phyloP scores from a whole-genome alignment of 2,888 invertebrate species.

The Cecidostiba fungosa region DNA sequence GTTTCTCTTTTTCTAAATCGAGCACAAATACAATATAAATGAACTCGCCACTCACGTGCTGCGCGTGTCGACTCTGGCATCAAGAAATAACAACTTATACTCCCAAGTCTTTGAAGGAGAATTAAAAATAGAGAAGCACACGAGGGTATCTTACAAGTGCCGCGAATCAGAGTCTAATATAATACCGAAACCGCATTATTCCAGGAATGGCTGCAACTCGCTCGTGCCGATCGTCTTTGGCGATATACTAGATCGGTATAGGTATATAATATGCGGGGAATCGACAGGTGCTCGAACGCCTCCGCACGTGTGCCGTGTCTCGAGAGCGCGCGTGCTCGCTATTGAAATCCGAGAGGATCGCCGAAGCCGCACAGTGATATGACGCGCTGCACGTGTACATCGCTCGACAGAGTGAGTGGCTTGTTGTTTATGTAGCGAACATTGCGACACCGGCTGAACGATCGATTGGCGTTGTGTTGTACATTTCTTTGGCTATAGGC shows the following conservation, averaged over 20 bases:
- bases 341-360: slow-evolving; percentile 55
- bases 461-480: background rate
- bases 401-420: background rate
- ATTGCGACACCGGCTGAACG: background rate
- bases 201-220: slow-evolving; percentile 45
- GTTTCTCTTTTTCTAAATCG: slow-evolving; percentile 40
- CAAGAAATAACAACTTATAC: too few species aligned
- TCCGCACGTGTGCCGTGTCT: slow-evolving; percentile 18
- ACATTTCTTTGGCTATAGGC: background rate
- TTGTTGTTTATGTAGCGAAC: slow-evolving; percentile 1
- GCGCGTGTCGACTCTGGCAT: background rate
- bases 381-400: slow-evolving; percentile 17
- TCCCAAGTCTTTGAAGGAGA: background rate
- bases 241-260: background rate
- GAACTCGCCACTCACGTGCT: slow-evolving; percentile 22
- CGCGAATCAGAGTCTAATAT: slow-evolving; percentile 6
- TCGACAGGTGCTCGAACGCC: slow-evolving; percentile 60
- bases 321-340: slow-evolving; percentile 9
- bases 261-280: slow-evolving; percentile 17
- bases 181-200: slow-evolving; percentile 50
- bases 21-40: too few species aligned
- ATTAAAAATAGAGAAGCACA: slow-evolving; percentile 10
- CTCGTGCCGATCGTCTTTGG: background rate
- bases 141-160: slow-evolving; percentile 22
- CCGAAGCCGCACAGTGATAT: slow-evolving; percentile 15